Conservation (phyloP, 2,113 vertebrate genomes). For the Zapornia atra region DNA sequence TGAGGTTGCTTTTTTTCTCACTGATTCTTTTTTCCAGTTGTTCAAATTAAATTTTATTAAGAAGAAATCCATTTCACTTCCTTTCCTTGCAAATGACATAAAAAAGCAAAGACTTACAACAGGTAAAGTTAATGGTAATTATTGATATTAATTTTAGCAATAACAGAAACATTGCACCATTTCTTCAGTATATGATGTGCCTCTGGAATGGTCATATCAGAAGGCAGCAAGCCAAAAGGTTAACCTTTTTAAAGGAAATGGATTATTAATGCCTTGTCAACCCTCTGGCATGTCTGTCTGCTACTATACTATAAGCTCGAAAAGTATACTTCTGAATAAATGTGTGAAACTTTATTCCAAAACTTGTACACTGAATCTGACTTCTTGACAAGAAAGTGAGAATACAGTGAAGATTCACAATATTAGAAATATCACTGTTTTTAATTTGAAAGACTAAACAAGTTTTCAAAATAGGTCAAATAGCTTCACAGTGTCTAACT, state of each 20-base stretch:
- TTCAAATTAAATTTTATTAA: neutral
- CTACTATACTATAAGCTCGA: neutral
- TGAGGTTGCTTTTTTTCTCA: rapidly evolving
- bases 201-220: neutral
- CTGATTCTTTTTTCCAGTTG: neutral
- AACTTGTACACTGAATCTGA: neutral
- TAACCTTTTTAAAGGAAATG: neutral
- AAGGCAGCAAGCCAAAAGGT: neutral
- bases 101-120: neutral
- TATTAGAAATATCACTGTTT: neutral
- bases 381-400: neutral
- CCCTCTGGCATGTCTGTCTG: neutral
- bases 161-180: neutral
- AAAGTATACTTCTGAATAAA: neutral
- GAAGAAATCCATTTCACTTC: neutral
- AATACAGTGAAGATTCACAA: neutral
- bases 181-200: neutral
- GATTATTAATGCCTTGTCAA: neutral
- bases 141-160: neutral
- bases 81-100: neutral
- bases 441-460: neutral
- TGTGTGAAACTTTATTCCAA: neutral
- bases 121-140: neutral
- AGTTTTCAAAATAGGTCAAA: neutral
- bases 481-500: neutral